Percentiles rank a stretch among this genome's conserved stretches.
Conservation (phyloP, 2,888 invertebrate genomes). For the Drosophila anomelani region DNA sequence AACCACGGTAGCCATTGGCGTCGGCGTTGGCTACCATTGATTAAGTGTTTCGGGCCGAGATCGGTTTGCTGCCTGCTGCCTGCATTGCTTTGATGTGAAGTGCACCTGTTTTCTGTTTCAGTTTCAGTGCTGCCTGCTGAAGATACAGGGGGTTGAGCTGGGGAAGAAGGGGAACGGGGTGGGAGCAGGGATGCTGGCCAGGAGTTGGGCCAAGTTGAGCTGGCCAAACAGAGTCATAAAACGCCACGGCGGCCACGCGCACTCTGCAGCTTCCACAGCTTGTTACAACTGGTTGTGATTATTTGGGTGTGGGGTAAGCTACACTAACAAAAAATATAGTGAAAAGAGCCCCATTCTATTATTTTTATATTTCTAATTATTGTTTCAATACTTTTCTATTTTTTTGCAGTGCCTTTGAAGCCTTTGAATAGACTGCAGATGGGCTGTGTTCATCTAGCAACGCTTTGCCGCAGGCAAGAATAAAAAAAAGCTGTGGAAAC, state of each 20-base stretch:
- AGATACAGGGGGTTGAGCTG: not conserved
- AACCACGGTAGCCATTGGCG: constrained; percentile 39
- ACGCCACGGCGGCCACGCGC: constrained; percentile 74
- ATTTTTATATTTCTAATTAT: no score
- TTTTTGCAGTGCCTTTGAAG: constrained; percentile 2
- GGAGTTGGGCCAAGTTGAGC: constrained; percentile 9
- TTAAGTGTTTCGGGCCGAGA: constrained; percentile 48
- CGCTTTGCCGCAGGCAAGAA: constrained; percentile 14
- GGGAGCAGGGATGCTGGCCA: not conserved
- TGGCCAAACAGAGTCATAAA: constrained; percentile 78
- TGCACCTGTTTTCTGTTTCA: constrained; percentile 71
- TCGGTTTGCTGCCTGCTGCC: constrained; percentile 57
- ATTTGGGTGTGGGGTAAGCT: not conserved
- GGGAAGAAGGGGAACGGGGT: no score
- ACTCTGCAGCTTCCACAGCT: constrained; percentile 55
- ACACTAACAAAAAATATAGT: not conserved
- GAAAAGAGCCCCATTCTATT: no score
- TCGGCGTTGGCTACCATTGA: constrained; percentile 51
- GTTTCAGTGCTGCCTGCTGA: constrained; percentile 4
- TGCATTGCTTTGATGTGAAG: constrained; percentile 70
- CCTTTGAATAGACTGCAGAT: constrained; percentile 38
- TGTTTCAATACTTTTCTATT: no score
- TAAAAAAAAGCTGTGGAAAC: not conserved
- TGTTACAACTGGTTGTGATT: constrained; percentile 73
- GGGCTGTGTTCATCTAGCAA: constrained; percentile 36